phyloP scores from a whole-genome alignment of 53 echinoderm and acorn worm species.

The Astropecten irregularis region DNA sequence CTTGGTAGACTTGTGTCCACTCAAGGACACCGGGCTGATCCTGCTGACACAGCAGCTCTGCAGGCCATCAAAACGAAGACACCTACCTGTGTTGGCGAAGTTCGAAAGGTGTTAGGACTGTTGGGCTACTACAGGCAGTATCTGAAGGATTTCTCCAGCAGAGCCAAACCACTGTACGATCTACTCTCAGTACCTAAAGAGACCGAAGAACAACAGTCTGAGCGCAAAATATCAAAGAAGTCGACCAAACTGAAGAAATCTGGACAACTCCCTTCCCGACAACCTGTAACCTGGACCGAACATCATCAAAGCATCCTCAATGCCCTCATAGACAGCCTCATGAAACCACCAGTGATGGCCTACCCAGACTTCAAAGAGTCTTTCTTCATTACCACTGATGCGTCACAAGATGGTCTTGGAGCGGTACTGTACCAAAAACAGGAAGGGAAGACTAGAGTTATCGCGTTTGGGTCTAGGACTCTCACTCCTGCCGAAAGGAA shows the following conservation, averaged over 20 bases:
- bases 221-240: background rate
- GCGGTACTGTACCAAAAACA: slow-evolving; percentile 32
- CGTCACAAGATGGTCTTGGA: slow-evolving; percentile 14
- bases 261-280: background rate
- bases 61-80: slow-evolving; percentile 23
- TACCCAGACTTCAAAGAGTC: slow-evolving; percentile 35
- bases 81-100: slow-evolving; percentile 55
- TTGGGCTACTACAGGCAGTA: slow-evolving; percentile 51
- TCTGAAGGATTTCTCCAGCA: slow-evolving; percentile 21
- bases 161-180: slow-evolving; percentile 55
- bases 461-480: slow-evolving; percentile 61
- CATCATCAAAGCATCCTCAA: slow-evolving; percentile 19
- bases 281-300: slow-evolving; percentile 4
- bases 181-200: slow-evolving; percentile 3
- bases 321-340: background rate
- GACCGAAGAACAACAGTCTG: no score
- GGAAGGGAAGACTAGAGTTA: background rate
- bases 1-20: slow-evolving; percentile 55
- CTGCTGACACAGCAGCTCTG: slow-evolving; percentile 40
- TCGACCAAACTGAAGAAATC: background rate
- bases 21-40: slow-evolving; percentile 44
- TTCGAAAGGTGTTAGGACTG: slow-evolving; percentile 53
- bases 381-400: slow-evolving; percentile 35
- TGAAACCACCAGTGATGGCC: slow-evolving; percentile 44
- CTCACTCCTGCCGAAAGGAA: slow-evolving; percentile 63